Evolutionary conservation across 2,888 invertebrate species (phyloP), one percentile per base, ranked within the genome.

Genomic region (Iphiclides podalirius): DNA sequence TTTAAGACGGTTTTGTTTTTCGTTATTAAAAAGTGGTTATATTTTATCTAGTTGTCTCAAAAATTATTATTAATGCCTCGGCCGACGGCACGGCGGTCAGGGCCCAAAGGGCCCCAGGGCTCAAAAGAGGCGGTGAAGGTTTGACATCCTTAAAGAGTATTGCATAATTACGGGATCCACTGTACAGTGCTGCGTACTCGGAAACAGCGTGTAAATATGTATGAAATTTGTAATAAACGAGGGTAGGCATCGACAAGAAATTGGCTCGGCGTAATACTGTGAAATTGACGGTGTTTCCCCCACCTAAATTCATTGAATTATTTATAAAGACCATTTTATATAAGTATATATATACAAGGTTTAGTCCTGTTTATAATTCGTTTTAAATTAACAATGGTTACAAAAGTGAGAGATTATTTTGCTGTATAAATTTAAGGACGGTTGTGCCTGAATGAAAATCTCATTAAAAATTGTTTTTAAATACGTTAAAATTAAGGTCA

Each of bases 61-160:
- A n/a, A n/a, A n/a, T n/a, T n/a, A n/a, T n/a, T n/a, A n/a, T n/a
- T n/a, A n/a, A n/a, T n/a, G n/a, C n/a, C n/a, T n/a, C n/a, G n/a
- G n/a, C n/a, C n/a, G n/a, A n/a, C n/a, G n/a, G n/a, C n/a, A n/a
- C 31, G 47, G 31, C 52, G 39, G 43, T 52, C 16, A 43, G 42
- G 39, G 48, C 51, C 3, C 4, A 20, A 20, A 3, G 20, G 20
- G 20, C 20, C 4, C 4, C 6, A 6, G 20, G 20, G 4, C 20
- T n/a, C 20, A 52, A 54, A 52, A 52, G 49, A 46, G 33, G 17
- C 49, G 43, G 38, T 20, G 15, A 34, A 41, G 31, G 40, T 49
- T 54, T 52, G 43, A 54, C 33, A 35, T 50, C 49, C 46, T 50
- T 54, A 54, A 50, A 44, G 49, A 52, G 54, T 47, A 52, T 52